Conservation (phyloP, 37 sponge, comb jelly and placozoan species). For the Theonella swinhoei region DNA sequence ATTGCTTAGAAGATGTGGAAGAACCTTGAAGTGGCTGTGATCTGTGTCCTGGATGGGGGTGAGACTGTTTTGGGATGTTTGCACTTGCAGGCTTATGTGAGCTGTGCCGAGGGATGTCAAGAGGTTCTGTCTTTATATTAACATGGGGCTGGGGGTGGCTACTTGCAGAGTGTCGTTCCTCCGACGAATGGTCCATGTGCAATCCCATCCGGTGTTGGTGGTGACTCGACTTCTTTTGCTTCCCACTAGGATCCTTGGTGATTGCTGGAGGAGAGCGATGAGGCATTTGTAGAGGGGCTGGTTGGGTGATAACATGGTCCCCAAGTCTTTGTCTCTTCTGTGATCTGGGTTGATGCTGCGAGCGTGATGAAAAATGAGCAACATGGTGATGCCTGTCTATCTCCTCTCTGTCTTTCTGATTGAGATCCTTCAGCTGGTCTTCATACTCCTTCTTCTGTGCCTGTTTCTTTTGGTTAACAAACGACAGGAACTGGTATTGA, state of each 20-base stretch:
- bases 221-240: neutral
- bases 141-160: neutral
- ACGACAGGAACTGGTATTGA: slow-evolving; percentile 65
- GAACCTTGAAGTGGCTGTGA: neutral
- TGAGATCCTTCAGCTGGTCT: neutral
- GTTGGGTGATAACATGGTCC: neutral
- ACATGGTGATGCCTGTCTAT: neutral
- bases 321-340: neutral
- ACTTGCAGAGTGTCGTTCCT: neutral
- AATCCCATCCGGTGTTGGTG: neutral
- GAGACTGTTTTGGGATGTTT: neutral
- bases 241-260: neutral
- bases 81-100: neutral
- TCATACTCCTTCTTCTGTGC: slow-evolving; percentile 26
- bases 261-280: neutral
- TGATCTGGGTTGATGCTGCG: neutral
- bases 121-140: neutral
- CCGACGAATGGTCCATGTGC: too few relatives aligned
- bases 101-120: neutral
- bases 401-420: slow-evolving; percentile 9
- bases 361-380: slow-evolving; percentile 4
- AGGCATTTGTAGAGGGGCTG: neutral
- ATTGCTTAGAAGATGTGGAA: neutral
- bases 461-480: slow-evolving; percentile 59
- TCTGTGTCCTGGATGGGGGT: neutral